A percentile compares a stretch with the other conserved stretches of the same genome.
Evolutionary conservation across 2,888 invertebrate genomes (phyloP).

Genomic region (Agonopterix alstromeriana): DNA sequence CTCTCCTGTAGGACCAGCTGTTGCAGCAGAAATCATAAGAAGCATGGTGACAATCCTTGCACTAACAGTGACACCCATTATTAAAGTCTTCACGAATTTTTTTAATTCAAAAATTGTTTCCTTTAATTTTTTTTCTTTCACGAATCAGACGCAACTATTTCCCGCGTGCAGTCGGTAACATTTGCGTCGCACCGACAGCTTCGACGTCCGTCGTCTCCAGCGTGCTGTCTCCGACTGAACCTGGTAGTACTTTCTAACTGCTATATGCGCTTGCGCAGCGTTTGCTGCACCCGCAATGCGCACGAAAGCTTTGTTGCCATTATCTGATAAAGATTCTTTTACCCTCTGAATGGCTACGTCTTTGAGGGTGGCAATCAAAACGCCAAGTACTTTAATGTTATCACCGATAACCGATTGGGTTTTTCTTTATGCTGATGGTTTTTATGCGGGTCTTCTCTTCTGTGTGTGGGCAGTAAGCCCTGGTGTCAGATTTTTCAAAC

Average conservation of each 20-base stretch:
- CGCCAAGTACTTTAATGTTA: too few relatives aligned
- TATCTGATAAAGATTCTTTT: conserved; percentile 8
- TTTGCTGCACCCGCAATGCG: conserved; percentile 33
- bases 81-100: conserved; percentile 29
- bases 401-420: too few relatives aligned
- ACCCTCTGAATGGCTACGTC: conserved; percentile 2
- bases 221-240: conserved; percentile 58
- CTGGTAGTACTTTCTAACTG: conserved; percentile 64
- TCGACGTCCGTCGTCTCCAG: conserved; percentile 42
- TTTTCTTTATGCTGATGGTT: too few relatives aligned
- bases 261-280: conserved; percentile 53
- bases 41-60: conserved; percentile 56
- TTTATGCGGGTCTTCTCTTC: too few relatives aligned
- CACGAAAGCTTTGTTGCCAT: conserved; percentile 21
- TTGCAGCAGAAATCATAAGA: conserved; percentile 51
- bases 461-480: too few relatives aligned
- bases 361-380: too few relatives aligned
- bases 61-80: conserved; percentile 58
- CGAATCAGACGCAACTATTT: conserved; percentile 63
- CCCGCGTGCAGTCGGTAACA: conserved; percentile 64
- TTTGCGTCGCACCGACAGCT: conserved; percentile 46
- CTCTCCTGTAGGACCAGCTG: conserved; percentile 54
- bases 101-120: conserved; percentile 12
- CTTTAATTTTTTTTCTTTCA: conserved; percentile 25
- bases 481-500: too few relatives aligned